Conservation (phyloP, 2,113 vertebrate genomes). For the Oncorhynchus masou region DNA sequence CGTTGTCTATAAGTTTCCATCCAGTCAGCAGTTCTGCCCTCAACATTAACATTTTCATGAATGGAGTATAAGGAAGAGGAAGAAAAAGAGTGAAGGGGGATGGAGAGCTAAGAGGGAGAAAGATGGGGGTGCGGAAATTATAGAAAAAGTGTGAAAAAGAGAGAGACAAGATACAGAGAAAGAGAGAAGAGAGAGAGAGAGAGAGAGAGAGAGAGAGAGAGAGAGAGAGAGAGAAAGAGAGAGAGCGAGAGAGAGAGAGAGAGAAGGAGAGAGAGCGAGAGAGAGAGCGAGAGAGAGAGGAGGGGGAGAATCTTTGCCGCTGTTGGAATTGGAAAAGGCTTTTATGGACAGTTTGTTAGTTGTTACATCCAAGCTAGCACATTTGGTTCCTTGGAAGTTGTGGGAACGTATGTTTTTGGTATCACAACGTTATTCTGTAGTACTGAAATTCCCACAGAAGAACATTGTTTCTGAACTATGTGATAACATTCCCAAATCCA, state of each 20-base stretch:
- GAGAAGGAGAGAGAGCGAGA: background rate
- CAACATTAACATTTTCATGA: slow-evolving; percentile 36
- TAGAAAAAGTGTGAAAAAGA: background rate
- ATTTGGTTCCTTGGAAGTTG: no score
- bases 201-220: background rate
- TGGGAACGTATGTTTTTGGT: no score
- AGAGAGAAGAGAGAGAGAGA: background rate
- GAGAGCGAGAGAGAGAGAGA: background rate
- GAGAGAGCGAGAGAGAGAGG: background rate
- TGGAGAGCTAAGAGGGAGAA: background rate
- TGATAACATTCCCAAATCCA: no score
- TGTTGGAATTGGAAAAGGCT: slow-evolving; percentile 7
- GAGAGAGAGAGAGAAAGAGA: background rate
- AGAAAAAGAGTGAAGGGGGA: slow-evolving; percentile 15
- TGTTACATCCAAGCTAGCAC: slow-evolving; percentile 13
- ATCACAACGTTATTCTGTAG: no score
- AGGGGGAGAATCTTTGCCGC: no score
- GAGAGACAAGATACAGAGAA: background rate
- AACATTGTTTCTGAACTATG: no score
- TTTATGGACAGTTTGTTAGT: slow-evolving; percentile 30
- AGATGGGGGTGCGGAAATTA: background rate
- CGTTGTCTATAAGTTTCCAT: slow-evolving; percentile 13
- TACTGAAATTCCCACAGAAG: no score
- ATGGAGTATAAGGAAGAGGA: background rate
- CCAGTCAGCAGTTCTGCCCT: slow-evolving; percentile 52